Evolutionary conservation across 2,888 invertebrate genomes (phyloP), one percentile per base, ranked within the genome.

Genomic region (Alcis repandata): DNA sequence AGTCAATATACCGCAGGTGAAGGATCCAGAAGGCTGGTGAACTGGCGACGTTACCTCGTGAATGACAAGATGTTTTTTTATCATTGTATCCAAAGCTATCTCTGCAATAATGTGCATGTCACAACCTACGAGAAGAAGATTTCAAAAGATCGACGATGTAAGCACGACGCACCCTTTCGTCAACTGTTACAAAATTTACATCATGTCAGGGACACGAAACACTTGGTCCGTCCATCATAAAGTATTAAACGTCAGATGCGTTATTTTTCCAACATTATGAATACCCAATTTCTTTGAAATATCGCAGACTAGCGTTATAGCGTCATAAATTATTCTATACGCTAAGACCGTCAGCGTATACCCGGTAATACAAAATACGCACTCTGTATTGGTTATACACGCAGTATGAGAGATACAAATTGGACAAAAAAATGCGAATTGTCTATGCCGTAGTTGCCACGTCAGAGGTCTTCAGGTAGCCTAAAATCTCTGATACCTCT

Each of bases 261-360:
- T 51, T 65, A 56, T 65, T 60, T 60, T 56, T 65, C 38, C 60
- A 59, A 67, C 51, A 52, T 67, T 67, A 60, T 67, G 67, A 60
- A 67, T 63, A 63, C 57, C 49, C 63, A 59, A 63, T 63, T 60
- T 63, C 57, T 68, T 63, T 63, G 67, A 56, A 70, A 72, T 68
- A 67, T 77, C 61, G 73, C 69, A 52, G 62, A 57, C 59, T 68
- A 64, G 67, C 68, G 59, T 71, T 73, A 76, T 64, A 72, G 66
- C 68, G 58, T 77, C 73, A 79, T 84, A 80, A 84, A 84, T 84
- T 79, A 86, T 85, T 82, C 83, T 67, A 62, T 48, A 59, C 68
- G 63, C 63, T 76, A 77, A 80, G 78, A 76, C 73, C 76, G 70
- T 74, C 75, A 73, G 68, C 64, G 77, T 79, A 68, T 72, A 67